Evolutionary conservation across 2,797 vertebrate genomes (phyloP).

Genomic region (Threskiornis aethiopicus): DNA sequence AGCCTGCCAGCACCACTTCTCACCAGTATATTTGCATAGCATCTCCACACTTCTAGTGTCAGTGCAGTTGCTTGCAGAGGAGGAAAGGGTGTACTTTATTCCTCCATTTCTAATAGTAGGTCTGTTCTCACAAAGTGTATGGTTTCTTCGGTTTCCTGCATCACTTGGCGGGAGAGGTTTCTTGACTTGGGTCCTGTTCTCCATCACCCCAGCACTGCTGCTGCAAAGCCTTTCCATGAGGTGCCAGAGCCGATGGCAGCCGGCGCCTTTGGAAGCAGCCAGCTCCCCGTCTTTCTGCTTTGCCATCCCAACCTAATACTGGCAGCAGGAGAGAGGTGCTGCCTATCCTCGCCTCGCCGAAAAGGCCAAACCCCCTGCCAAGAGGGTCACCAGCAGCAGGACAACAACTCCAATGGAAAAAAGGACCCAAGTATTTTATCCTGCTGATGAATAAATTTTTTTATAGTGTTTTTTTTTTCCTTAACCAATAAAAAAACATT

Average conservation of each 20-base stretch:
- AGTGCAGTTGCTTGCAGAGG: neutral
- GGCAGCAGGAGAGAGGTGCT: neutral
- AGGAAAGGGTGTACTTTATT: neutral
- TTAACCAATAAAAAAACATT: neutral
- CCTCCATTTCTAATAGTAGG: neutral
- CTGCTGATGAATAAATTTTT: neutral
- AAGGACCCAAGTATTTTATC: neutral
- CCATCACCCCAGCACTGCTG: neutral
- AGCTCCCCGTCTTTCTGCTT: neutral
- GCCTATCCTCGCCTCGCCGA: neutral
- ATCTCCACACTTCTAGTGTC: neutral
- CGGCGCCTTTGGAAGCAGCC: neutral
- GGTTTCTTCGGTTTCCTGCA: neutral
- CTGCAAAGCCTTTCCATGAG: neutral
- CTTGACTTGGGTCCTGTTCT: neutral
- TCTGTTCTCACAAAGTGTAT: neutral
- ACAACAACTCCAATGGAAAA: neutral
- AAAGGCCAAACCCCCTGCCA: neutral
- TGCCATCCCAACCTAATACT: neutral
- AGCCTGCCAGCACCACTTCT: neutral
- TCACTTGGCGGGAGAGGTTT: neutral
- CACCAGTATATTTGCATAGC: fast-evolving
- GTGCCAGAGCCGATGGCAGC: neutral
- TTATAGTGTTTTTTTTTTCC: too few relatives aligned
- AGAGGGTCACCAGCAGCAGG: neutral